phyloP scores from a whole-genome alignment of 2,797 vertebrate genomes.

The Coregonus suidteri region DNA sequence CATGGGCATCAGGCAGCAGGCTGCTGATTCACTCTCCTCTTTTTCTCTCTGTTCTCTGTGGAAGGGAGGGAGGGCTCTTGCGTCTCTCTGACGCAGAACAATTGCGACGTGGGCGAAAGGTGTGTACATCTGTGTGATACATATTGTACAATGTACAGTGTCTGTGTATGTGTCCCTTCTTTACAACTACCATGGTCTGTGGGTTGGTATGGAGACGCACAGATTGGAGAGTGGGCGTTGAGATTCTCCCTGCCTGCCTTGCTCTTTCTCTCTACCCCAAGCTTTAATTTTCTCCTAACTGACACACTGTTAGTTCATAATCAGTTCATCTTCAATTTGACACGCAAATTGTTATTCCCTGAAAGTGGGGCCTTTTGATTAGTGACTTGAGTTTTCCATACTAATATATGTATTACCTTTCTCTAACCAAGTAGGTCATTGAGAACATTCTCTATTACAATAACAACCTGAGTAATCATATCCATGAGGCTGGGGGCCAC shows the following conservation, averaged over 20 bases:
- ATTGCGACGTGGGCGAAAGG: slow-evolving; percentile 72
- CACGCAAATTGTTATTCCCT: neutral
- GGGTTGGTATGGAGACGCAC: slow-evolving; percentile 60
- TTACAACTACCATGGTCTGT: slow-evolving; percentile 58
- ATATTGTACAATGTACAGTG: slow-evolving; percentile 34
- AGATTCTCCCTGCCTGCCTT: slow-evolving; percentile 57
- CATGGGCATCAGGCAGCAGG: slow-evolving; percentile 52
- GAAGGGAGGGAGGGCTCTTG: slow-evolving; percentile 66
- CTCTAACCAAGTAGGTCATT: neutral
- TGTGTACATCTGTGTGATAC: slow-evolving; percentile 50
- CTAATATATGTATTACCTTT: neutral
- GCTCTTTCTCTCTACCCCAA: slow-evolving; percentile 30
- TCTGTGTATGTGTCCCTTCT: slow-evolving; percentile 31
- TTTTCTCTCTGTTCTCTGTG: slow-evolving; percentile 27
- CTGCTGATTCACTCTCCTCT: slow-evolving; percentile 68
- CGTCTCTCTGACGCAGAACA: slow-evolving; percentile 77
- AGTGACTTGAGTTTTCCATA: neutral
- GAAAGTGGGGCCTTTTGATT: neutral
- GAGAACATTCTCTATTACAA: neutral
- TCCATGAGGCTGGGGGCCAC: neutral
- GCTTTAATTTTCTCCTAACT: slow-evolving; percentile 27
- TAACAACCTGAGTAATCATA: neutral
- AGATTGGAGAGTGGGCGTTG: slow-evolving; percentile 74
- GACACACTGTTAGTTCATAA: slow-evolving; percentile 22
- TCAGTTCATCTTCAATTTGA: neutral